A percentile compares a stretch with the other conserved stretches of the same genome.
phyloP scores from a whole-genome alignment of 2,113 vertebrate genomes.

The Dromiciops gliroides region DNA sequence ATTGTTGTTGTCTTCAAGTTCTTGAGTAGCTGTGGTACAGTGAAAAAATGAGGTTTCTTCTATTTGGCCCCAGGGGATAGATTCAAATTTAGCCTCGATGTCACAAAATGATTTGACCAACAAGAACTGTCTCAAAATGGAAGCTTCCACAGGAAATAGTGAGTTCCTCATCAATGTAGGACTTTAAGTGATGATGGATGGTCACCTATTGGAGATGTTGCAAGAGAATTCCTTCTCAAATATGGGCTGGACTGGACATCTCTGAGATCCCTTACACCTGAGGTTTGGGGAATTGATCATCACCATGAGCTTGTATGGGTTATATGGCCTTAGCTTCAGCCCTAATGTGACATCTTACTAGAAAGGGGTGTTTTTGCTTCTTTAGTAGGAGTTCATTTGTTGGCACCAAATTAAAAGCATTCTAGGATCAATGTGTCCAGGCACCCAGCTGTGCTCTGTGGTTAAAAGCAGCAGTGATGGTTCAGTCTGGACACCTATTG shows the following conservation, averaged over 20 bases:
- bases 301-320: background rate
- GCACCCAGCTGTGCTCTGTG: constrained; percentile 59
- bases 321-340: background rate
- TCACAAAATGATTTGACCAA: background rate
- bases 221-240: background rate
- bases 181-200: background rate
- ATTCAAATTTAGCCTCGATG: background rate
- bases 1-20: background rate
- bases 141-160: background rate
- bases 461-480: constrained; percentile 46
- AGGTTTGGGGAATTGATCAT: background rate
- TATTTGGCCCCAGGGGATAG: background rate
- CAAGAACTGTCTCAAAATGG: background rate
- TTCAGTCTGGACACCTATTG: constrained; percentile 62
- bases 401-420: constrained; percentile 71
- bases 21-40: background rate
- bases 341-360: constrained; percentile 3
- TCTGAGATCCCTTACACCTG: background rate
- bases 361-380: constrained; percentile 62
- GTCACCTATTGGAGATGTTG: background rate
- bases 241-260: background rate
- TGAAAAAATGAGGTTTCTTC: background rate
- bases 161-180: background rate
- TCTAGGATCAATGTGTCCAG: constrained; percentile 55
- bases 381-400: constrained; percentile 50